Percentiles rank a stretch among this genome's conserved stretches.
Conservation (phyloP, 2,797 vertebrate species). For the Malacoctenus gilli region DNA sequence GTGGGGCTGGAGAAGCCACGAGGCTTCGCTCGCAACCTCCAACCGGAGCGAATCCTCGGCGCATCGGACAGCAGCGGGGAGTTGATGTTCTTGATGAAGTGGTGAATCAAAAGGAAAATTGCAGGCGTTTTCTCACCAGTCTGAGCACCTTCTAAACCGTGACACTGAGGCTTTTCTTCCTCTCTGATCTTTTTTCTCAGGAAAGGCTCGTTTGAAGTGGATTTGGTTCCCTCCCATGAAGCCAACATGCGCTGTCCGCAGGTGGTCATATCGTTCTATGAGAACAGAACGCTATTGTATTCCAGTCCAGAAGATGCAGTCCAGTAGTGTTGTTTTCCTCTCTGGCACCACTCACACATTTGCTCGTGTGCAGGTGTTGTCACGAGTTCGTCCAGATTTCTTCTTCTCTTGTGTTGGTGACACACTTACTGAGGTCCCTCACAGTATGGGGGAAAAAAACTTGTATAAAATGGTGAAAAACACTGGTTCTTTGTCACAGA, state of each 20-base stretch:
- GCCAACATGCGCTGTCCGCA: constrained; percentile 97
- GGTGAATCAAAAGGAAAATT: constrained; percentile 69
- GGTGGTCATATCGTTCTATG: constrained; percentile 97
- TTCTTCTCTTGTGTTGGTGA: too few relatives aligned
- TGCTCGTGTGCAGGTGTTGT: too few relatives aligned
- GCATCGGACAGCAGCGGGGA: constrained; percentile 87
- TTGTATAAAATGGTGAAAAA: too few relatives aligned
- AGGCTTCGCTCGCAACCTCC: constrained; percentile 84
- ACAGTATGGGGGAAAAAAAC: too few relatives aligned
- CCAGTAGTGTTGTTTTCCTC: constrained; percentile 88
- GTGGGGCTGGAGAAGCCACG: constrained; percentile 83
- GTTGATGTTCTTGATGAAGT: constrained; percentile 88
- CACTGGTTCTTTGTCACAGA: too few relatives aligned
- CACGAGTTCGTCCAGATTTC: too few relatives aligned
- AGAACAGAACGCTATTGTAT: constrained; percentile 98
- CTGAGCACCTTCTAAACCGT: too few relatives aligned
- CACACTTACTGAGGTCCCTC: too few relatives aligned
- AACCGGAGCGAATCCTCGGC: constrained; percentile 84
- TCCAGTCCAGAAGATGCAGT: constrained; percentile 98
- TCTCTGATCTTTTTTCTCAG: constrained; percentile 64
- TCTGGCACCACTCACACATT: too few relatives aligned
- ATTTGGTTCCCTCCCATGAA: constrained; percentile 95
- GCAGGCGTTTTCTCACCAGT: too few relatives aligned
- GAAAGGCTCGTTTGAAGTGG: constrained; percentile 98
- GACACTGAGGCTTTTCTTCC: constrained; percentile 4